phyloP scores from a whole-genome alignment of 2,888 invertebrate species.

The Heliconius sara region DNA sequence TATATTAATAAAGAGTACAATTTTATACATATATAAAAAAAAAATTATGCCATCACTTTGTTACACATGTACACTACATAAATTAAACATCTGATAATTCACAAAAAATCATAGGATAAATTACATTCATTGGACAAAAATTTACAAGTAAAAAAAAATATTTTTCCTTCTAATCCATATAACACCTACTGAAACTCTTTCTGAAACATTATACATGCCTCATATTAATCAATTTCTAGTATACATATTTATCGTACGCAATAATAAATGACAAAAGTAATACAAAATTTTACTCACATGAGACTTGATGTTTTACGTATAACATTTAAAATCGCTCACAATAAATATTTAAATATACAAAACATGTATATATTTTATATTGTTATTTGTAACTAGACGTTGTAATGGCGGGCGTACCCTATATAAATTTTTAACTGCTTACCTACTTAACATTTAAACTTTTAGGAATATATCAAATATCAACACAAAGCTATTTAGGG shows the following conservation, averaged over 20 bases:
- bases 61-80: conserved; percentile 23
- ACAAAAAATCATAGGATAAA: conserved; percentile 27
- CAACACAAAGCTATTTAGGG: conserved; percentile 62
- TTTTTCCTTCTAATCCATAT: conserved; percentile 7
- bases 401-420: conserved; percentile 52
- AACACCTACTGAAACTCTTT: conserved; percentile 3
- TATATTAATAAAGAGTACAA: conserved; percentile 59
- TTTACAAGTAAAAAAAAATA: conserved; percentile 26
- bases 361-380: conserved; percentile 52
- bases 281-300: background rate
- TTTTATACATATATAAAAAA: conserved; percentile 55
- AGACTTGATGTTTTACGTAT: background rate
- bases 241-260: background rate
- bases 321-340: background rate
- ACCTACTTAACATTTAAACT: conserved; percentile 72
- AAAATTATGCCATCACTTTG: conserved; percentile 1
- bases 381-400: conserved; percentile 61
- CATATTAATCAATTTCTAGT: background rate
- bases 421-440: conserved; percentile 59
- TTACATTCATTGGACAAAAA: conserved; percentile 23
- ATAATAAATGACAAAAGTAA: background rate
- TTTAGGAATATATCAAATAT: conserved; percentile 73
- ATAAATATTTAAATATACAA: conserved; percentile 51
- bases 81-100: conserved; percentile 24
- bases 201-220: conserved; percentile 5